Conservation (phyloP, 2,797 vertebrate species). For the Pyrocephalus nanus region DNA sequence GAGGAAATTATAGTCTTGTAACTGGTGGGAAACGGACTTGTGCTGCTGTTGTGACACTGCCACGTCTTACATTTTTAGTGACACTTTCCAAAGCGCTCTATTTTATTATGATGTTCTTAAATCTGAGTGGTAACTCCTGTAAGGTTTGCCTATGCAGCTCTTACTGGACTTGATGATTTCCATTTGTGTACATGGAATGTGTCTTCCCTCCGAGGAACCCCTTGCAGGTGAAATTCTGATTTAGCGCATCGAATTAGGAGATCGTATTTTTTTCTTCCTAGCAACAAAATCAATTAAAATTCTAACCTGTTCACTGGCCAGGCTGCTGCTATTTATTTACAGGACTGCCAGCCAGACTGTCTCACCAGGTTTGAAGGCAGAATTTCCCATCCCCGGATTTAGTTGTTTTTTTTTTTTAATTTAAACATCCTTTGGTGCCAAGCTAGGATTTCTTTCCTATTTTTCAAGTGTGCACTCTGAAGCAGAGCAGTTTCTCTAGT, state of each 20-base stretch:
- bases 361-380: background rate
- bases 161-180: background rate
- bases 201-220: background rate
- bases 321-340: background rate
- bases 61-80: background rate
- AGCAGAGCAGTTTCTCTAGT: background rate
- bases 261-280: background rate
- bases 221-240: background rate
- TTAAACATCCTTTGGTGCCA: background rate
- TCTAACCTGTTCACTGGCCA: background rate
- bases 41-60: background rate
- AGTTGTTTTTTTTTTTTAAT: background rate
- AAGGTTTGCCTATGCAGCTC: background rate
- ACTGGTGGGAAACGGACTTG: accelerated
- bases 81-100: background rate
- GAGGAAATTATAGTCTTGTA: background rate
- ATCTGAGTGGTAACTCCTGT: background rate
- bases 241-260: background rate
- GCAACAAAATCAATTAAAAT: background rate
- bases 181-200: accelerated
- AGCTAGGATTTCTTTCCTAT: background rate
- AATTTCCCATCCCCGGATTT: background rate
- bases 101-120: background rate
- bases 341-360: background rate
- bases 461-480: background rate